Evolutionary conservation across 2,888 invertebrate species (phyloP), one percentile per base, ranked within the genome.

Genomic region (Helicoverpa assulta): DNA sequence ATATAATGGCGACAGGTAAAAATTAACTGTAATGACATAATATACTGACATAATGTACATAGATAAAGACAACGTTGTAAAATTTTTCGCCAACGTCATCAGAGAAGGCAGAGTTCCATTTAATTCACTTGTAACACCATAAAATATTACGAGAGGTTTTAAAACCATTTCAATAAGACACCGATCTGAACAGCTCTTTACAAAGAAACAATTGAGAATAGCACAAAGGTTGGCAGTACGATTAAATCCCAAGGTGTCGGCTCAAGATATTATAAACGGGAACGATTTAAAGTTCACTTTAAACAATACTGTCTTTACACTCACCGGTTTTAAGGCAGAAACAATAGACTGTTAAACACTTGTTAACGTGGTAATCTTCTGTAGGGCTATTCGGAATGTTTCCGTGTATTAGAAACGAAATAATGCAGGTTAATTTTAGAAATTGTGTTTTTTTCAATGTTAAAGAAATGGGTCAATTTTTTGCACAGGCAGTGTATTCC

Each of bases 321-420:
- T 90, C 89, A 59, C 73, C 75, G 83, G 64, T 81, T 83, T 82
- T 83, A 84, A 83, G 80, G 79, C 85, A 83, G 69, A 81, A 85
- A 92, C 91, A 91, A 92, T 91, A 84, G 90, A 76, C 84, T 68
- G 77, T 81, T 81, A 78, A 83, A 82, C 86, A 86, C 88, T 90
- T 90, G 91, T 90, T 90, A 88, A 84, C 85, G 86, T 76, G 74
- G 85, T 91, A 91, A 92, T 92, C 91, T 88, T 85, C 67, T 86
- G 86, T 86, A 80, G 76, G 76, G 75, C 63, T 74, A 56, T 62
- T 61, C 62, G 60, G 54, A 66, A 73, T 19, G 55, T 47, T 53
- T 29, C 10, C 51, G 66, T 59, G 21, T 19, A 29, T 64, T 7
- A 52, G 51, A 37, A 33, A 21, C 56, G 18, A 7, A n/a, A 19